A percentile compares a stretch with the other conserved stretches of the same genome.
phyloP scores from a whole-genome alignment of 92 coral and sea anemone genomes.

The Phenganax stokvisi region DNA sequence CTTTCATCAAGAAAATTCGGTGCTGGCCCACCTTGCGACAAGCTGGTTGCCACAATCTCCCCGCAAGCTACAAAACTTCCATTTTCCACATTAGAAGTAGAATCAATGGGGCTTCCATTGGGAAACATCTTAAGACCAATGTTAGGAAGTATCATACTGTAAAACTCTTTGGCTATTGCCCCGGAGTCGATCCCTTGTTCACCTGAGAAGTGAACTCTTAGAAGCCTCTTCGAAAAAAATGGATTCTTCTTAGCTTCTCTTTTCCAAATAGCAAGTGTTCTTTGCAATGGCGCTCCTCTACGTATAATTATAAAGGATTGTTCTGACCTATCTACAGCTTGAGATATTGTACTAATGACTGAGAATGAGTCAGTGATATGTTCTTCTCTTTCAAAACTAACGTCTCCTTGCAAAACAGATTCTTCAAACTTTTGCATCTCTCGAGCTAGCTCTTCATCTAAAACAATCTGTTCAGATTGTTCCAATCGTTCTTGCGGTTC shows the following conservation, averaged over 20 bases:
- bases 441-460: constrained; percentile 15
- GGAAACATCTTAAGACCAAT: constrained; percentile 40
- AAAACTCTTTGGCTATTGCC: constrained; percentile 40
- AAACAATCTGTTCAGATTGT: background rate
- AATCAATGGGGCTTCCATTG: constrained; percentile 35
- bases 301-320: constrained; percentile 23
- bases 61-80: constrained; percentile 42
- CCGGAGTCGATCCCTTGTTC: constrained; percentile 43
- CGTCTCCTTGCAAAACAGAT: background rate
- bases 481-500: background rate
- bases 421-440: constrained; percentile 23
- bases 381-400: background rate
- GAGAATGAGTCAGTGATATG: background rate
- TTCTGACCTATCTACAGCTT: constrained; percentile 17
- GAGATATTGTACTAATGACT: background rate
- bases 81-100: constrained; percentile 35
- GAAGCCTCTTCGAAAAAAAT: background rate
- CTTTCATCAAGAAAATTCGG: constrained; percentile 48
- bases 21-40: constrained; percentile 47
- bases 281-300: constrained; percentile 27
- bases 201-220: constrained; percentile 35
- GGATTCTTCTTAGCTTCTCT: constrained; percentile 28
- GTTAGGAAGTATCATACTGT: background rate
- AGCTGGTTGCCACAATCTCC: constrained; percentile 43
- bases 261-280: constrained; percentile 33